Percentiles rank a stretch among this genome's conserved stretches.
These are phyloP conservation scores for Dyspetes luteomarginatus DNA, from an alignment of 2,888 invertebrate genomes.

Conservation along the genomic window DNA sequence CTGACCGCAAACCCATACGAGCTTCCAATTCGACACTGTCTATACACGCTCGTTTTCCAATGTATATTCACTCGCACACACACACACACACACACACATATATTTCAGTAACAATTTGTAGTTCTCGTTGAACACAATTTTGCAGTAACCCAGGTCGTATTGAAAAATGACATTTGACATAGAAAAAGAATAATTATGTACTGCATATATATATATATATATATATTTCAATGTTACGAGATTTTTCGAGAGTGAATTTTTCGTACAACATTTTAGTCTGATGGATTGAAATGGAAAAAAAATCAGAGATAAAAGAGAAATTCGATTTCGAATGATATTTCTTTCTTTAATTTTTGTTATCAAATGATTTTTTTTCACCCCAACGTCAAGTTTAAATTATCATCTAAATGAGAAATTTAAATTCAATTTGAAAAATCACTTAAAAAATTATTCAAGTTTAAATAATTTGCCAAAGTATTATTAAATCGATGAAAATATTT, in stretches of 20 bases:
- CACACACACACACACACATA: neutral
- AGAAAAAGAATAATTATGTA: neutral
- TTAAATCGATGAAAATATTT: no score
- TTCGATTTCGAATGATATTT: neutral
- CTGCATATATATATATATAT: no score
- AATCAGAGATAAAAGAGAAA: neutral
- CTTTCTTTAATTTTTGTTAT: neutral
- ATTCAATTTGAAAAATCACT: no score
- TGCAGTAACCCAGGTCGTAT: conserved; percentile 7
- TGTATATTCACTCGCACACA: neutral
- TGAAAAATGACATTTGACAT: conserved; percentile 16
- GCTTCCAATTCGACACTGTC: conserved; percentile 43
- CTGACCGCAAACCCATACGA: conserved; percentile 63
- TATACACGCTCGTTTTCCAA: conserved; percentile 16
- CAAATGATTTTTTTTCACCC: neutral
- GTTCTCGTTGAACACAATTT: neutral
- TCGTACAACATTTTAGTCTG: neutral
- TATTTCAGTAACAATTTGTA: neutral
- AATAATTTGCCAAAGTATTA: no score
- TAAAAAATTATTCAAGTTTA: no score
- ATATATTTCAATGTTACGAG: neutral
- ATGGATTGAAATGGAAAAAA: neutral
- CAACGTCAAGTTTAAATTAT: no score
- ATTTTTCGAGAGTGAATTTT: neutral
- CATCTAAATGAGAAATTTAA: no score